Evolutionary conservation across 1,140 invertebrate species (phyloP), one percentile per base, ranked within the genome.

Genomic region (Tetranychus cinnabarinus): DNA sequence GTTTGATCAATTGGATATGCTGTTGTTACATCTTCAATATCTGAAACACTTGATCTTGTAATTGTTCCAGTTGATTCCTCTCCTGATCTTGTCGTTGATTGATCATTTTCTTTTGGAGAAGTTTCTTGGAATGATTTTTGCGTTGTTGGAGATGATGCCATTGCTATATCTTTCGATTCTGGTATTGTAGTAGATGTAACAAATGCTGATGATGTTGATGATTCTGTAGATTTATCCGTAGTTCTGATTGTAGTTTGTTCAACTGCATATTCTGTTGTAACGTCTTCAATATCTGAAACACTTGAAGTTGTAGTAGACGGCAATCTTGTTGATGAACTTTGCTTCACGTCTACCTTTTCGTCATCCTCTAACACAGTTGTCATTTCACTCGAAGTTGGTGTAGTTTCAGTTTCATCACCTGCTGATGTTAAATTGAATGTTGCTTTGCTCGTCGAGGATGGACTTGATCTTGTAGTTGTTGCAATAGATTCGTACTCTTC

Each of bases 81-180:
- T n/a, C 23, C 46, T 2, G 46, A 15, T 8, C 12, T 47, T 12
- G 23, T 15, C 13, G 46, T n/a, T 15, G 23, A 23, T 23, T 23
- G 23, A 23, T 23, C 23, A 23, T 23, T 23, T 23, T 23, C 23
- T 59, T 7, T 46, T 34, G 58, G 47, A 37, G 58, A 1, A 35
- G 33, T 42, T 58, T 31, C 45, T 48, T 45, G 6, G n/a, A 8
- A 1, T 45, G 2, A 15, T 48, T 36, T 55, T 63, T 62, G 59
- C 13, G 39, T 52, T 59, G 31, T 47, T 37, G 42, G 45, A 57
- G 36, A 54, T 13, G 61, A 42, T 60, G 62, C 50, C 56, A 60
- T n/a, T 35, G 39, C 15, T n/a, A n/a, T 23, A 56, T 45, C 35
- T 58, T 5, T 50, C 3, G 46, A 12, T 48, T 23, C 13, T 64